Base-by-base conservation (phyloP, 2,113 vertebrate genomes). In the Heteronetta atricapilla region DNA sequence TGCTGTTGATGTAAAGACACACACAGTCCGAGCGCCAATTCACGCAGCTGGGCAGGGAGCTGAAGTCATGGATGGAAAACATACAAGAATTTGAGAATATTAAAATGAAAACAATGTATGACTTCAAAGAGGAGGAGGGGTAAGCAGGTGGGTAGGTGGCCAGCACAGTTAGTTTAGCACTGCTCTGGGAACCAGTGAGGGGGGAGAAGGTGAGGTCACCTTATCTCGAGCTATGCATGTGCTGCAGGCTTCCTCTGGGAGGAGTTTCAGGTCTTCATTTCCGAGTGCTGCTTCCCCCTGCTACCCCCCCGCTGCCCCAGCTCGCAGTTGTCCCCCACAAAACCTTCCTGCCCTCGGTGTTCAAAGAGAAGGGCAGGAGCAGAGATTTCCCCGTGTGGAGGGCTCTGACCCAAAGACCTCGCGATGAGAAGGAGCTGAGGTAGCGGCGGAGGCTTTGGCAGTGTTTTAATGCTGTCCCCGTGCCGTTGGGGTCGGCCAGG, bases 181-280 rank as follows among this genome's bases (percentile, higher is more conserved):
- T 28, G 66, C 56, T 21, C 21, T 2, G 1, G 67, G 60, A 33
- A 22, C 3, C 74, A 23, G 36, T 0, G 4, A 42, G 21, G 52
- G 23, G 36, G 33, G 56, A 52, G 10, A 56, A 38, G 33, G 42
- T 10, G 20, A 34, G 33, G 34, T 13, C 5, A 7, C 25, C 63
- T 58, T 2, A 0, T 0, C 72, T 7, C 1, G 1, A 6, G 33
- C 3, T 13, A 4, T 1, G 36, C 18, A 0, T 3, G 56, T 31
- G 34, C 63, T 42, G 50, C 38, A 8, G 63, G 26, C 38, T 33
- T 21, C 55, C 67, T 31, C 53, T 3, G 38, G 52, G 52, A 72
- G 60, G 58, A 33, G 53, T 25, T 67, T 6, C 26, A 6, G 63
- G 69, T 28, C 29, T 8, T n/a, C 13, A 11, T 17, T 26, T 63